These are phyloP conservation scores for Melinaea menophilus DNA, from an alignment of 2,888 invertebrate species.

Conservation along the genomic window DNA sequence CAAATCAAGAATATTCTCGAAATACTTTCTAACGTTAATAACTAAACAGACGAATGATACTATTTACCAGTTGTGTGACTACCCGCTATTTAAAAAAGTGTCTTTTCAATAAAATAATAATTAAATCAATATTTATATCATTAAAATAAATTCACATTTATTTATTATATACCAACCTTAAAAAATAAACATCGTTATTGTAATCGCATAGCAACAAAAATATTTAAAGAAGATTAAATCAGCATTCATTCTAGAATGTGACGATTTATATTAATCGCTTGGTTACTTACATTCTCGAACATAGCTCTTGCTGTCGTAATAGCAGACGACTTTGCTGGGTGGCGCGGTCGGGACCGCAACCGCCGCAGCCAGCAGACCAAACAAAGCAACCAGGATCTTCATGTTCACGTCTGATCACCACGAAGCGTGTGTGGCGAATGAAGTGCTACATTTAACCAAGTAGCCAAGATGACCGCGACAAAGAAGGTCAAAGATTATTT, in stretches of 20 bases:
- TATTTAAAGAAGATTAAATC: neutral
- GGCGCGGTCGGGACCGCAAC: slow-evolving; percentile 56
- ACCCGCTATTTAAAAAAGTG: slow-evolving; percentile 10
- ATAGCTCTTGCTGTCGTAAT: slow-evolving; percentile 83
- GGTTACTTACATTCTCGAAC: slow-evolving; percentile 81
- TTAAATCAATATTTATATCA: too few relatives aligned
- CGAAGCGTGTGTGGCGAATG: slow-evolving; percentile 61
- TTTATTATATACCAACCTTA: too few relatives aligned
- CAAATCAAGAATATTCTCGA: too few relatives aligned
- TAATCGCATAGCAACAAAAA: slow-evolving; percentile 15
- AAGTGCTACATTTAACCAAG: slow-evolving; percentile 35
- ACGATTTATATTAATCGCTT: neutral
- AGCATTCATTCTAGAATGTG: neutral
- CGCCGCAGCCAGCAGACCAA: slow-evolving; percentile 49
- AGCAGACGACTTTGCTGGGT: slow-evolving; percentile 82
- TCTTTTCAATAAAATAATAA: too few relatives aligned
- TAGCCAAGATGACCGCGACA: slow-evolving; percentile 28
- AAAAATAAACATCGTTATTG: neutral
- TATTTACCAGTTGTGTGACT: slow-evolving; percentile 12
- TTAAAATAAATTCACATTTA: too few relatives aligned
- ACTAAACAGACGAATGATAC: slow-evolving; percentile 12
- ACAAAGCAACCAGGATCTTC: slow-evolving; percentile 52
- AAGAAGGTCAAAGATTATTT: slow-evolving; percentile 40
- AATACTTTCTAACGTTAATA: slow-evolving; percentile 14
- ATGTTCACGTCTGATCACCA: slow-evolving; percentile 58